A percentile compares a stretch with the other conserved stretches of the same genome.
These are phyloP conservation scores for Gasteruption jaculator DNA, from an alignment of 2,888 invertebrate species.

Conservation along the genomic window DNA sequence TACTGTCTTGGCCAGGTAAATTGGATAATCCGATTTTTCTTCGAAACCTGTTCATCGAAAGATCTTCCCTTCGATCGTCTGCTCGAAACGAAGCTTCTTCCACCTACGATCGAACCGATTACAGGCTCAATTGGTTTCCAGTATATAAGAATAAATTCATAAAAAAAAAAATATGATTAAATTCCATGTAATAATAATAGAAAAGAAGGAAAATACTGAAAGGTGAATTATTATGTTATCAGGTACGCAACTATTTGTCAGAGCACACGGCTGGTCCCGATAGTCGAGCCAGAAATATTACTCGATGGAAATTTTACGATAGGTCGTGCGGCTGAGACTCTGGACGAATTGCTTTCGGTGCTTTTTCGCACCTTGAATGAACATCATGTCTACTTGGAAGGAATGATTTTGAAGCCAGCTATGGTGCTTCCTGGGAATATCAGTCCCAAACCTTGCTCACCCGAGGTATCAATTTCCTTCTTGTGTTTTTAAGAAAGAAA, in stretches of 20 bases:
- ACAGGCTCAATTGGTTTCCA: too few relatives aligned
- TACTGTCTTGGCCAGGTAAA: constrained; percentile 58
- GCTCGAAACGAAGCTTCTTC: too few relatives aligned
- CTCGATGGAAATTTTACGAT: constrained; percentile 61
- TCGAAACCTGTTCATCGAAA: background rate
- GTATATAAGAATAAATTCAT: too few relatives aligned
- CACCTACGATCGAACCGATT: too few relatives aligned
- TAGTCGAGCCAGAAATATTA: constrained; percentile 63
- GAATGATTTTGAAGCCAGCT: constrained; percentile 94
- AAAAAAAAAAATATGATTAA: too few relatives aligned
- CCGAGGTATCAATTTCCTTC: constrained; percentile 21
- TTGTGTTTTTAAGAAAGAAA: too few relatives aligned
- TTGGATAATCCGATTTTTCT: background rate
- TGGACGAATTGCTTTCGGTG: constrained; percentile 33
- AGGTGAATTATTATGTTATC: background rate
- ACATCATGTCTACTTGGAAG: constrained; percentile 95
- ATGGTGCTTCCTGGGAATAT: constrained; percentile 83
- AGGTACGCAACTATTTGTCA: constrained; percentile 60
- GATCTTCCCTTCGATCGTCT: background rate
- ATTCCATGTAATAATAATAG: too few relatives aligned
- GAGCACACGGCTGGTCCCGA: constrained; percentile 63
- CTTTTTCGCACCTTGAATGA: constrained; percentile 70
- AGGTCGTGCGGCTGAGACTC: constrained; percentile 56
- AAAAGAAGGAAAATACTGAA: too few relatives aligned
- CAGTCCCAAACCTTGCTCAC: constrained; percentile 23